Base-by-base conservation (phyloP, 2,797 vertebrate species). In the Crotalus adamanteus region DNA sequence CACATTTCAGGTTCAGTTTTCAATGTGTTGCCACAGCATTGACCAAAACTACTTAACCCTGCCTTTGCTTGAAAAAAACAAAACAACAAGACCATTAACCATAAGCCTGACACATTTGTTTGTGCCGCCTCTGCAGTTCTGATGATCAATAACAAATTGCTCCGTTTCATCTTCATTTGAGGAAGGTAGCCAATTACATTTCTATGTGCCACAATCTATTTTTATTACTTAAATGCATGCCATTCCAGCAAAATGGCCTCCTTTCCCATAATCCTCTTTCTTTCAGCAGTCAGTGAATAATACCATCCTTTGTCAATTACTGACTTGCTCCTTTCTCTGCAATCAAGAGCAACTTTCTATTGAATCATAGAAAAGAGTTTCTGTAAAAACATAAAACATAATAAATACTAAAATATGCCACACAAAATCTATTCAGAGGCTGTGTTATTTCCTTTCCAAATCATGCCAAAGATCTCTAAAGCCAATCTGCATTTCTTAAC, bases 111-210 rank as follows among this genome's bases (percentile, higher is more conserved):
- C 88, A 69, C 47, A 26, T 88, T 93, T 89, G 85, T 91, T 63
- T 3, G 92, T 86, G 89, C 60, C 85, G n/a, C 28, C 14, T 91
- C 69, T n/a, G 18, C 85, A 47, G 14, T 90, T 92, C 69, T 51
- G 26, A 83, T 78, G 53, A 90, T 88, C 91, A 86, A 51, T 93
- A 89, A 88, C 91, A 31, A 61, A 85, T 16, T 87, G 69, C 42
- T 18, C 28, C 59, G 78, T 96, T 93, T 90, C 90, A 37, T 92
- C 86, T 65, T 94, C 55, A 89, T 92, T 93, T 94, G 26, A 91
- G 91, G 57, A 90, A 90, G 89, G 6, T 53, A 57, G 57, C 13
- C 28, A 90, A 56, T 69, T 91, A n/a, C 57, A 56, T 28, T 7
- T 16, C 86, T 86, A 57, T 42, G 87, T 28, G 37, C 12, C 87